Evolutionary conservation across 2,113 vertebrate species (phyloP), one percentile per base, ranked within the genome.

Genomic region (Camelus bactrianus): DNA sequence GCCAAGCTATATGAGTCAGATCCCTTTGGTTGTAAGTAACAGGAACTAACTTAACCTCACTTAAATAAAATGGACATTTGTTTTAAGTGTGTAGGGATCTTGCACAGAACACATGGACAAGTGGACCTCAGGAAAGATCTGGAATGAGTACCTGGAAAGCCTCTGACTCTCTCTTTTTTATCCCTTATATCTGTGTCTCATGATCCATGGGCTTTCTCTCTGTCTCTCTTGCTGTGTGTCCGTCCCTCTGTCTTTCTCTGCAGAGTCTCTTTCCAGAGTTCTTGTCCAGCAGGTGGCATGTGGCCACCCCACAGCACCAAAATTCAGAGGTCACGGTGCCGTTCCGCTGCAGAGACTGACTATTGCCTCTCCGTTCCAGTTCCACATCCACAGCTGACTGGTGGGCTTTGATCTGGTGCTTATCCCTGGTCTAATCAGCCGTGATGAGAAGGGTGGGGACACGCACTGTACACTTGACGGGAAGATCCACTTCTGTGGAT

Each of bases 1-100:
- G 96, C 82, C 75, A 96, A 83, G 17, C 69, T 94, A 20, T 89
- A 58, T 79, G 22, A 84, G 70, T 93, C 67, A 91, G 35, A 54
- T 89, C 17, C 90, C 67, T 58, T 86, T 87, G 82, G 46, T 62
- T 86, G 50, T 58, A 94, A 65, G 54, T 89, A 65, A 84, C 14
- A 92, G 79, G 38, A n/a, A 80, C 67, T 82, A 86, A 92, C 35
- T 79, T 87, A 79, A 83, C 83, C 62, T 86, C 64, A 56, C 79
- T 82, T 86, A 93, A 93, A n/a, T 73, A 84, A 92, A 94, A 64
- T 15, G 35, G 30, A 64, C 17, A 32, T 88, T 90, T 94, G 38
- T 77, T 94, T 93, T 87, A 83, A 87, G 6, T 6, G 38, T 19
- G 50, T 3, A 60, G 6, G 12, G 32, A 83, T 77, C n/a, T 58